These are phyloP conservation scores for Minunthozetes semirufus DNA, from an alignment of 2,888 invertebrate species.

Conservation along the genomic window DNA sequence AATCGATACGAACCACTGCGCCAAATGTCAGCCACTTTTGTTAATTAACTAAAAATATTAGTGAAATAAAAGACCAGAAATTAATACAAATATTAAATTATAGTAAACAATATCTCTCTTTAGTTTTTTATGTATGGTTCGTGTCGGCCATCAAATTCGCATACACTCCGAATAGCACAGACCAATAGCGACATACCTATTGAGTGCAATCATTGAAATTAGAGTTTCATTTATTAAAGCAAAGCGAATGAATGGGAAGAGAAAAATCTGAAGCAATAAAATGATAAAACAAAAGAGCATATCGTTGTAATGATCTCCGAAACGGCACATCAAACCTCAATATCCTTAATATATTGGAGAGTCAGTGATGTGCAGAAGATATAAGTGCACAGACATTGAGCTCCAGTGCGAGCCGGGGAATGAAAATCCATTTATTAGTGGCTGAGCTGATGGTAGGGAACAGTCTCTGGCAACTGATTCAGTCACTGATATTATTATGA, in stretches of 20 bases:
- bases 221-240: conserved; percentile 4
- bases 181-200: neutral
- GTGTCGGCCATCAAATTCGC: conserved; percentile 15
- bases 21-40: neutral
- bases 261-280: conserved; percentile 14
- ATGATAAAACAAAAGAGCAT: neutral
- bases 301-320: conserved; percentile 11
- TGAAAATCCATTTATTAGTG: neutral
- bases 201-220: conserved; percentile 4
- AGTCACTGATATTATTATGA: too few relatives aligned
- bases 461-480: too few relatives aligned
- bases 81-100: neutral
- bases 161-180: neutral
- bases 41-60: conserved; percentile 7
- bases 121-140: neutral
- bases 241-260: neutral
- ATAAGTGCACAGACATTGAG: neutral
- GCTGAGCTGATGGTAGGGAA: neutral
- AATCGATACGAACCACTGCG: neutral
- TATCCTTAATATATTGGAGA: conserved; percentile 1
- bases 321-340: conserved; percentile 1
- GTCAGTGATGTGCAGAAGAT: conserved; percentile 12
- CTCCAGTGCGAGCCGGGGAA: neutral
- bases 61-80: neutral
- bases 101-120: conserved; percentile 1